Percentiles rank a stretch among this genome's conserved stretches.
These are phyloP conservation scores for Piprites chloris DNA, from an alignment of 2,113 vertebrate species.

Conservation along the genomic window DNA sequence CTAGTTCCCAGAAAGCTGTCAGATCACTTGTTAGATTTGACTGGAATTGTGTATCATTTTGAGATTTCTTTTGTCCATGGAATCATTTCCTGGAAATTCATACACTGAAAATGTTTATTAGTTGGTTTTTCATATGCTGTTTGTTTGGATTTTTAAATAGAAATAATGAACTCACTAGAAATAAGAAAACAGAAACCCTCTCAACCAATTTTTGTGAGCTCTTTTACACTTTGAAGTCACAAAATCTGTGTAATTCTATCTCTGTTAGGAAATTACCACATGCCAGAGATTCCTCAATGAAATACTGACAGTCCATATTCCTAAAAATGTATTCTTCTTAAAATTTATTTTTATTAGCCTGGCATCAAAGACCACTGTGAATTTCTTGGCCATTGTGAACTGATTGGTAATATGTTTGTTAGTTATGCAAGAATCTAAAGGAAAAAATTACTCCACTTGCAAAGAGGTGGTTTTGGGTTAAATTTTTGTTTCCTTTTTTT, in stretches of 20 bases:
- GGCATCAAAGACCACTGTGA: neutral
- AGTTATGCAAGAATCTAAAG: neutral
- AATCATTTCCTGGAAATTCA: neutral
- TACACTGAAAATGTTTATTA: neutral
- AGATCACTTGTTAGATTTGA: constrained; percentile 31
- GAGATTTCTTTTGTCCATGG: neutral
- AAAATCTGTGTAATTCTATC: constrained; percentile 34
- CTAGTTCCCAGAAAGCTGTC: neutral
- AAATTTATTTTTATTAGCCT: neutral
- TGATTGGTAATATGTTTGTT: neutral
- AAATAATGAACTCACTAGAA: constrained; percentile 2
- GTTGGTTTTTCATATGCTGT: neutral
- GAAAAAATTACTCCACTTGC: neutral
- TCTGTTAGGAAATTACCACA: constrained; percentile 42
- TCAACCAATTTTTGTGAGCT: neutral
- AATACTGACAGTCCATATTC: neutral
- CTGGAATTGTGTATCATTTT: neutral
- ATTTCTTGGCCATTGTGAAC: neutral
- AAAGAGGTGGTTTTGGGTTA: neutral
- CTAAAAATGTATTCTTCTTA: neutral
- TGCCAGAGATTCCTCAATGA: constrained; percentile 32
- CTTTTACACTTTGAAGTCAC: neutral
- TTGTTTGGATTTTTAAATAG: neutral
- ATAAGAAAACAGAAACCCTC: constrained; percentile 12
- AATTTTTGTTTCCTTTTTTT: neutral